Evolutionary conservation across 2,113 vertebrate species (phyloP).

Genomic region (Phylloscopus trochiloides): DNA sequence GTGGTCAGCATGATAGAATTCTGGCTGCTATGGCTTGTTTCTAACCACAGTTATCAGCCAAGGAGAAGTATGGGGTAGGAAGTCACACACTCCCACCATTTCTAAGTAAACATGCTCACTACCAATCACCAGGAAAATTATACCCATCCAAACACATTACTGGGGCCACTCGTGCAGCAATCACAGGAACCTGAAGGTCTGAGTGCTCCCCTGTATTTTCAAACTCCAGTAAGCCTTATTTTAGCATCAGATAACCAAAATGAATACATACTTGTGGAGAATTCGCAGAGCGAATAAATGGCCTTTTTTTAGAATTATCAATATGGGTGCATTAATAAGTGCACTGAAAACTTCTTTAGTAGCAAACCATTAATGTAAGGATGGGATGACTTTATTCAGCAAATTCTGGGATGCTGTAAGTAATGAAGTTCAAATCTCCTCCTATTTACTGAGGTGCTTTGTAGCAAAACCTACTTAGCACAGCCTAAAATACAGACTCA

Average conservation of each 20-base stretch:
- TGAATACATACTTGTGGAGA: background rate
- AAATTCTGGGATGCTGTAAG: background rate
- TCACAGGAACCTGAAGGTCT: background rate
- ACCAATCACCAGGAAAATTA: background rate
- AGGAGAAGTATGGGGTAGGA: background rate
- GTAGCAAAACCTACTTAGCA: background rate
- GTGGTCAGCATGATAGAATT: background rate
- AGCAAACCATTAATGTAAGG: background rate
- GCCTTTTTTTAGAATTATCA: background rate
- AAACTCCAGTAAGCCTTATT: background rate
- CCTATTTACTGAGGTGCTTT: background rate
- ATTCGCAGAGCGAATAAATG: background rate
- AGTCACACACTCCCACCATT: background rate
- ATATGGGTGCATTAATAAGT: background rate
- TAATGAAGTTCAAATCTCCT: background rate
- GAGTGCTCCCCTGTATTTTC: background rate
- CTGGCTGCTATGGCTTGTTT: background rate
- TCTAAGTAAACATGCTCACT: background rate
- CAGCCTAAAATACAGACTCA: background rate
- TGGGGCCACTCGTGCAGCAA: background rate
- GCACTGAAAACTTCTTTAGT: background rate
- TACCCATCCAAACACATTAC: background rate
- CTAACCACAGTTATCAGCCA: background rate
- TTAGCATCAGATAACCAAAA: background rate
- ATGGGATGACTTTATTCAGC: background rate